These are phyloP conservation scores for Arrhopalites spinosus DNA, from an alignment of 2,888 invertebrate genomes.

Conservation along the genomic window DNA sequence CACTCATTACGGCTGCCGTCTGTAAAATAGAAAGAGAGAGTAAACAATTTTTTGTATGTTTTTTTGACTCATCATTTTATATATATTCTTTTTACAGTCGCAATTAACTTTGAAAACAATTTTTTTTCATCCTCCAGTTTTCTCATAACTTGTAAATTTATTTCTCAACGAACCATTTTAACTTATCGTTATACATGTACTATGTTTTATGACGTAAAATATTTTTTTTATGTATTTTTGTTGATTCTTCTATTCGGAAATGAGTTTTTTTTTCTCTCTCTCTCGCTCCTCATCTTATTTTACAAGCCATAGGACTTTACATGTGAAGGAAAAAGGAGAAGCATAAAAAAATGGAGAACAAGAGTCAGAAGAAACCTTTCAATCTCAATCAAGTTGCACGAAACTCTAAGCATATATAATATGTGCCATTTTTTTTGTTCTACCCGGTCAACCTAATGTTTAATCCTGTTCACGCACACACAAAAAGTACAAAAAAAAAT, in stretches of 20 bases:
- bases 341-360: slow-evolving; percentile 17
- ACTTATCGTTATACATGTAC: too few relatives aligned
- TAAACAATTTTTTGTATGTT: background rate
- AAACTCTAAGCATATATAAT: background rate
- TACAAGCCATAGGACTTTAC: background rate
- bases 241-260: background rate
- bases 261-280: background rate
- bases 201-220: background rate
- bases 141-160: too few relatives aligned
- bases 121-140: too few relatives aligned
- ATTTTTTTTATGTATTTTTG: background rate
- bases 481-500: too few relatives aligned
- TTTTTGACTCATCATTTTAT: background rate
- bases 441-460: too few relatives aligned
- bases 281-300: background rate
- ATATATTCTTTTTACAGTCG: background rate
- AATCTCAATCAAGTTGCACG: slow-evolving; percentile 32
- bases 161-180: too few relatives aligned
- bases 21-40: background rate
- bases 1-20: slow-evolving; percentile 1
- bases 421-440: too few relatives aligned
- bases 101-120: too few relatives aligned
- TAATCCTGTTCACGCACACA: too few relatives aligned
- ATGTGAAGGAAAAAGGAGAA: background rate
- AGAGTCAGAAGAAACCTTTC: slow-evolving; percentile 12